These are phyloP conservation scores for Hydroisotoma schaefferi DNA, from an alignment of 2,888 invertebrate genomes.

Conservation along the genomic window DNA sequence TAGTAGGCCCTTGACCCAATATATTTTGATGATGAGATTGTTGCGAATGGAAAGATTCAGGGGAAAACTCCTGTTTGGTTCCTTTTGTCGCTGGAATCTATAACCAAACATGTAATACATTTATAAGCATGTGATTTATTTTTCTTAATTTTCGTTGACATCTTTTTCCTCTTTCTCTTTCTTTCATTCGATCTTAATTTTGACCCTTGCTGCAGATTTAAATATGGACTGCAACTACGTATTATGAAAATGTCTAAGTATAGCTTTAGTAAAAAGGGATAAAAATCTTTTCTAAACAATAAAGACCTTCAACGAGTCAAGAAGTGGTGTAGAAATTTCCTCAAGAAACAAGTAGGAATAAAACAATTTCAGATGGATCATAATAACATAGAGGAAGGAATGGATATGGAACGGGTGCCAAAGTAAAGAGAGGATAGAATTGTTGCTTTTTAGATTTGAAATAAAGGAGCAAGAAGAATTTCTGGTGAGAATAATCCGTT, in stretches of 20 bases:
- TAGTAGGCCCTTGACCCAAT: background rate
- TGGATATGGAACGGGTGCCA: slow-evolving; percentile 26
- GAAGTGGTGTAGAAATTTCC: no score
- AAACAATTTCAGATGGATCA: background rate
- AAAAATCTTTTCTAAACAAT: no score
- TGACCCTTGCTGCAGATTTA: no score
- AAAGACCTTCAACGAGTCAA: no score
- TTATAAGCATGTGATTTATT: background rate
- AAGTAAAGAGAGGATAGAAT: slow-evolving; percentile 24
- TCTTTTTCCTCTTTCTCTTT: background rate
- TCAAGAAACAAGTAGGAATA: no score
- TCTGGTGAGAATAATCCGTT: slow-evolving; percentile 11
- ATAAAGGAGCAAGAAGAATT: slow-evolving; percentile 22
- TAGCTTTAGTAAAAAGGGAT: no score
- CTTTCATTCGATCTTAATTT: background rate
- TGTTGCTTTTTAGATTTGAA: slow-evolving; percentile 13
- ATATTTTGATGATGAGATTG: background rate
- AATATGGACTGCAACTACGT: no score
- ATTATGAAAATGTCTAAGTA: no score
- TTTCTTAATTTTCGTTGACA: background rate
- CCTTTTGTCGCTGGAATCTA: slow-evolving; percentile 3
- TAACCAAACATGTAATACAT: no score
- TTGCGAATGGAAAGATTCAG: background rate
- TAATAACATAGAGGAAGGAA: slow-evolving; percentile 1
- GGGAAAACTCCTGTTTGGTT: background rate